Evolutionary conservation across 2,113 vertebrate genomes (phyloP), one percentile per base, ranked within the genome.

Genomic region (Notechis scutatus): DNA sequence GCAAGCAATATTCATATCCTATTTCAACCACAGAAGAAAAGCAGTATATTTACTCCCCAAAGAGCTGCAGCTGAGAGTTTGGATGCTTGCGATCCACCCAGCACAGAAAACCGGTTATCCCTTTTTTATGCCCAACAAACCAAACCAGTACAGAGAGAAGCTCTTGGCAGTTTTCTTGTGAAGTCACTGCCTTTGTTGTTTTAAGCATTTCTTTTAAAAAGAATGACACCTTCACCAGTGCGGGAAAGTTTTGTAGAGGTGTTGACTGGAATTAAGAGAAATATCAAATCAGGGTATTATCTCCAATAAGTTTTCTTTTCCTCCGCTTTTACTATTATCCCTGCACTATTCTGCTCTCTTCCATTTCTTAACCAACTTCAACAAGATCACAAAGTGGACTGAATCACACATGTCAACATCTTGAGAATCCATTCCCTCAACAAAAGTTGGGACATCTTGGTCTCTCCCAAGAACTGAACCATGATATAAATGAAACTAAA

Each of bases 101-200:
- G 96, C 97, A 97, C 97, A 97, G 93, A 96, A 96, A 97, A 97
- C 97, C 97, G 95, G 97, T 96, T 97, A 97, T 96, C 95, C 96
- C 92, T 95, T 96, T 95, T 90, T 90, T 61, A 96, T 95, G 81
- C 95, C 94, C 95, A 95, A 95, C 95, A 96, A 96, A 96, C 94
- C 95, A 94, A 94, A 95, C 87, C 92, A 93, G 94, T 92, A 94
- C 85, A 90, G 94, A 93, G 95, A 93, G 95, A 95, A 95, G 95
- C 96, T 97, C 95, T 92, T 92, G 96, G 96, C 94, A 93, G 96
- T 94, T 97, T 96, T 95, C 95, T 96, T 89, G 94, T 97, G 96
- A 98, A 97, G 96, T 97, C 97, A 97, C 96, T 93, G 96, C 95
- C 97, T 98, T 96, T 97, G 97, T 96, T 97, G 95, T 97, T 97